These are phyloP conservation scores for Agrilus planipennis DNA, from an alignment of 1,140 invertebrate species.

Conservation along the genomic window DNA sequence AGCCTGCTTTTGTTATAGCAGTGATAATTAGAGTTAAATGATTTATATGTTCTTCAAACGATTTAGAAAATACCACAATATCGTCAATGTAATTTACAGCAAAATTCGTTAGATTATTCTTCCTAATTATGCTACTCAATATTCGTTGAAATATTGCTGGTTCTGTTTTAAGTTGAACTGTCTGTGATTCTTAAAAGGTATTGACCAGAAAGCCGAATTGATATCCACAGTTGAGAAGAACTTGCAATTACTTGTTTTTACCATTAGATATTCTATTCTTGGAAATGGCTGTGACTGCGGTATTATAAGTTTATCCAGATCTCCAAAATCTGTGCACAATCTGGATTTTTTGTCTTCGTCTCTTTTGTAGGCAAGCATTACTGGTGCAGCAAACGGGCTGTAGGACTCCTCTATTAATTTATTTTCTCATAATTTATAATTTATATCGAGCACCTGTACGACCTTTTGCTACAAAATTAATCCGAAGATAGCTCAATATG, in stretches of 20 bases:
- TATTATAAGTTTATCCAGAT: constrained; percentile 1
- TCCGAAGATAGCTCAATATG: constrained; percentile 27
- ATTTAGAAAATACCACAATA: constrained; percentile 29
- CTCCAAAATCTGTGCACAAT: constrained; percentile 5
- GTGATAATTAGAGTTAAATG: constrained; percentile 20
- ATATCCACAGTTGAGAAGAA: constrained; percentile 29
- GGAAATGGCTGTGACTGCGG: constrained; percentile 16
- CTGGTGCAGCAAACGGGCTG: too few relatives aligned
- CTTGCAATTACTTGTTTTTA: constrained; percentile 25
- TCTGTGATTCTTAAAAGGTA: constrained; percentile 11
- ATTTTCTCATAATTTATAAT: constrained; percentile 29
- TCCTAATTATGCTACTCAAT: constrained; percentile 23
- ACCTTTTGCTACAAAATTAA: constrained; percentile 28
- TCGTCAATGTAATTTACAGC: constrained; percentile 26
- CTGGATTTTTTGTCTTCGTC: constrained; percentile 3
- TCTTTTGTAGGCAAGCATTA: background rate
- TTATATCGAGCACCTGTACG: constrained; percentile 26
- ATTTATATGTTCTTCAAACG: constrained; percentile 22
- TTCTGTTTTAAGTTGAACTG: constrained; percentile 26
- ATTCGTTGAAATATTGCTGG: constrained; percentile 30
- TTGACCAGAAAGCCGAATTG: constrained; percentile 33
- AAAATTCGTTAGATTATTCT: constrained; percentile 22
- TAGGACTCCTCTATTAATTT: constrained; percentile 10
- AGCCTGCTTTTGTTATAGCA: constrained; percentile 20
- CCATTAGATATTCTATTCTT: constrained; percentile 23